These are phyloP conservation scores for Acropternis orthonyx DNA, from an alignment of 2,797 vertebrate genomes.

Conservation along the genomic window DNA sequence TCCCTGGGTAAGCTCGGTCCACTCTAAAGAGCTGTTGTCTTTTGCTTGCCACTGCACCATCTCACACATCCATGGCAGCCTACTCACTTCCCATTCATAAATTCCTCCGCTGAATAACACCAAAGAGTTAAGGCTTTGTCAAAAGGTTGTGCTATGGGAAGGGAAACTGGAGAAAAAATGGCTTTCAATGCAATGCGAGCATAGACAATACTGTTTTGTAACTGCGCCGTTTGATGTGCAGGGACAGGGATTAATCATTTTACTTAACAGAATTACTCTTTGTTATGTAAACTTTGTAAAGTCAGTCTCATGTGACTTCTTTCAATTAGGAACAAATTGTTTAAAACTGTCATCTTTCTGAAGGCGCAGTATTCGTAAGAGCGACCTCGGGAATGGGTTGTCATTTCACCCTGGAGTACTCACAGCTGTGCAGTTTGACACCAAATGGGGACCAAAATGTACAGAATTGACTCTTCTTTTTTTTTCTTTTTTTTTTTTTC, in stretches of 20 bases:
- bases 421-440: conserved; percentile 71
- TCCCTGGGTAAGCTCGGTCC: conserved; percentile 79
- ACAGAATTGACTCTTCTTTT: background rate
- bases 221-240: conserved; percentile 81
- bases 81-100: conserved; percentile 82
- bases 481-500: background rate
- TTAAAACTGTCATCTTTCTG: conserved; percentile 78
- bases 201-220: conserved; percentile 85
- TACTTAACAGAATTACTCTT: conserved; percentile 80
- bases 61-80: conserved; percentile 79
- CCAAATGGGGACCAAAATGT: conserved; percentile 47
- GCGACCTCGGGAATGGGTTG: conserved; percentile 78
- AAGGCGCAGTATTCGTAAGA: conserved; percentile 73
- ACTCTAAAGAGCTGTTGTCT: conserved; percentile 82
- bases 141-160: conserved; percentile 78
- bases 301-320: conserved; percentile 79
- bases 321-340: conserved; percentile 75
- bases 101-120: conserved; percentile 72
- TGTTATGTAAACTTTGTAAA: conserved; percentile 86
- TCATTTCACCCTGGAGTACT: conserved; percentile 77
- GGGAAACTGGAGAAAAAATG: conserved; percentile 71
- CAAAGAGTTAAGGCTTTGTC: conserved; percentile 74
- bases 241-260: conserved; percentile 83
- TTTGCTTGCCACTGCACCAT: conserved; percentile 81
- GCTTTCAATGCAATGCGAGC: conserved; percentile 70